Conservation (phyloP, 1,140 invertebrate species). For the Scaptodrosophila lebanonensis region DNA sequence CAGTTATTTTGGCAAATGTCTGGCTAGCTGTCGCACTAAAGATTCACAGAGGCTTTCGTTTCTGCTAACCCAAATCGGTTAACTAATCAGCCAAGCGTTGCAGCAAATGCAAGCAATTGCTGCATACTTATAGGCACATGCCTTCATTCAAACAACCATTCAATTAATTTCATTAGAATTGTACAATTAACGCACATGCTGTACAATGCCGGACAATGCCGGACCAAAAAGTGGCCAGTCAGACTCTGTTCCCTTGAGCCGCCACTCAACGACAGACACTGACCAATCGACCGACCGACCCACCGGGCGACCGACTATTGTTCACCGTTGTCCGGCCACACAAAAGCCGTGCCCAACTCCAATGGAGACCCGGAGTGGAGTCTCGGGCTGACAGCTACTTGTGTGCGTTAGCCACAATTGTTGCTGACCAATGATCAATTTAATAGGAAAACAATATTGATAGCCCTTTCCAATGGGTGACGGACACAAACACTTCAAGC, state of each 20-base stretch:
- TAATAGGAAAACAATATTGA: constrained; percentile 77
- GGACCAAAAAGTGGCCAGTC: constrained; percentile 16
- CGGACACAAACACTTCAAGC: constrained; percentile 35
- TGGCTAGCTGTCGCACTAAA: constrained; percentile 9
- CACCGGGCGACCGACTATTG: too few relatives aligned
- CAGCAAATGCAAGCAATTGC: constrained; percentile 12
- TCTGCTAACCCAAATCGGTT: too few relatives aligned
- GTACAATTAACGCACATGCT: constrained; percentile 34
- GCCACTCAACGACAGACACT: constrained; percentile 26
- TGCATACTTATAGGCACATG: constrained; percentile 7
- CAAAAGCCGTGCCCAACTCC: constrained; percentile 22
- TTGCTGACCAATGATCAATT: constrained; percentile 76
- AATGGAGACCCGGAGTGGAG: not conserved
- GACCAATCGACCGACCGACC: too few relatives aligned
- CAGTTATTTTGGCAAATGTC: constrained; percentile 21
- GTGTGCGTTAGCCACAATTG: constrained; percentile 51
- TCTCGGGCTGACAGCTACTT: constrained; percentile 7
- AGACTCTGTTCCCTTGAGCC: constrained; percentile 22
- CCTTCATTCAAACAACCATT: constrained; percentile 24
- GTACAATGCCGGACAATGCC: constrained; percentile 1
- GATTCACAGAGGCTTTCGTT: too few relatives aligned
- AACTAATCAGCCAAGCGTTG: not conserved
- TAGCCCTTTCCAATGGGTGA: constrained; percentile 35
- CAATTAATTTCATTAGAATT: constrained; percentile 53
- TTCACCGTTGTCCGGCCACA: constrained; percentile 13